Evolutionary conservation across 2,113 vertebrate genomes (phyloP).

Genomic region (Apus apus): DNA sequence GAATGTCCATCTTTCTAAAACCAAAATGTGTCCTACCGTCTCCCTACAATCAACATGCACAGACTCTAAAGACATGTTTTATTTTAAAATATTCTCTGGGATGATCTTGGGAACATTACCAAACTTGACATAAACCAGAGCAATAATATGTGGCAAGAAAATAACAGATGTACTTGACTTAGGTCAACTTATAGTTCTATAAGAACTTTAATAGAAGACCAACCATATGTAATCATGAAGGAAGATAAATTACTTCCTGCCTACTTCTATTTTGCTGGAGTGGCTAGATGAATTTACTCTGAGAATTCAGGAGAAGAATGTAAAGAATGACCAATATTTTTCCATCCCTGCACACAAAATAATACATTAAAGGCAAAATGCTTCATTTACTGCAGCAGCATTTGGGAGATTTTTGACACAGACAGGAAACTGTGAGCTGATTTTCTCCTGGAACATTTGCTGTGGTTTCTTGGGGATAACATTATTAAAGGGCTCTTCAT

Average conservation of each 20-base stretch:
- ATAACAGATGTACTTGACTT: constrained; percentile 15
- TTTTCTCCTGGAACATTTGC: background rate
- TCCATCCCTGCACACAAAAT: background rate
- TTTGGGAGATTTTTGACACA: background rate
- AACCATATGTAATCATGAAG: background rate
- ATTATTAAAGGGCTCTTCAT: background rate
- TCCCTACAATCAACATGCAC: background rate
- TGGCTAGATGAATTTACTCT: background rate
- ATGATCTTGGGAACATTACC: background rate
- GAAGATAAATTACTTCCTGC: constrained; percentile 14
- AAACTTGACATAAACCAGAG: constrained; percentile 9
- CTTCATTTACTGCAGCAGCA: background rate
- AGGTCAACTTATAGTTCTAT: background rate
- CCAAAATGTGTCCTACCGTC: background rate
- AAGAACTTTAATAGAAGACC: background rate
- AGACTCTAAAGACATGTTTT: background rate
- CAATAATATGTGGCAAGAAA: background rate
- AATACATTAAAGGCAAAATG: background rate
- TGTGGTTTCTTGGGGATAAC: background rate
- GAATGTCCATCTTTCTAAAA: background rate
- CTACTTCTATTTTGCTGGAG: background rate
- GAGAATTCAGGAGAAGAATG: background rate
- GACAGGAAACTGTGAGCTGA: background rate
- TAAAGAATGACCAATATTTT: background rate
- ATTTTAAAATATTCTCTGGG: background rate